Conservation (phyloP, 2,888 invertebrate species). For the Ceraclea dissimilis region DNA sequence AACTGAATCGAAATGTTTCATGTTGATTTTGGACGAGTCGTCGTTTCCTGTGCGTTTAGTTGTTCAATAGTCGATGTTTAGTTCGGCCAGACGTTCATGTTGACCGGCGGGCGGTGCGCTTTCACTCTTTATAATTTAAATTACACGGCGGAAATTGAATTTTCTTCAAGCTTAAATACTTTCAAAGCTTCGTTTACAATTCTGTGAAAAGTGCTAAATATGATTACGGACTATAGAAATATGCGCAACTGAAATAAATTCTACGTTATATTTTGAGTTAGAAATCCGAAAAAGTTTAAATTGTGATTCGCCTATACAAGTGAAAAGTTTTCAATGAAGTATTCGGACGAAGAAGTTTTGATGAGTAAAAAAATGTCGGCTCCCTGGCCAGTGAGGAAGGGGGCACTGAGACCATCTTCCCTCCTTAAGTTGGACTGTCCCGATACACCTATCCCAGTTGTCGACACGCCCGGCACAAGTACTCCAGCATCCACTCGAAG, state of each 20-base stretch:
- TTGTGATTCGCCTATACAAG: too few species aligned
- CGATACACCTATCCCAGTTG: conserved; percentile 37
- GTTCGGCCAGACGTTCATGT: not conserved
- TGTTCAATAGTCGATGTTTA: not conserved
- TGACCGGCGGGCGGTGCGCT: not conserved
- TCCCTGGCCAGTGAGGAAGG: conserved; percentile 68
- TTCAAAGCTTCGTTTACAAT: too few species aligned
- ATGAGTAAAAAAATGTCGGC: conserved; percentile 27
- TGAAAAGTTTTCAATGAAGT: not conserved
- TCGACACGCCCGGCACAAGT: conserved; percentile 22
- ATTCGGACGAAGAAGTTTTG: not conserved
- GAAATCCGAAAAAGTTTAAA: too few species aligned
- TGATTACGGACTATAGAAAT: too few species aligned
- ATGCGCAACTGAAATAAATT: too few species aligned
- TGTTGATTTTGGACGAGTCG: conserved; percentile 1
- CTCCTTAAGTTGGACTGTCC: conserved; percentile 17
- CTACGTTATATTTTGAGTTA: too few species aligned
- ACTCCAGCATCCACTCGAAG: conserved; percentile 28
- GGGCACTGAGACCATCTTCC: conserved; percentile 35
- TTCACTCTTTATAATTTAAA: not conserved
- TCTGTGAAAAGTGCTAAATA: too few species aligned
- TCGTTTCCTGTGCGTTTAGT: not conserved
- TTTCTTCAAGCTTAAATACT: too few species aligned
- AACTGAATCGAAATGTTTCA: conserved; percentile 10
- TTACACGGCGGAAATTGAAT: too few species aligned